These are phyloP conservation scores for Cistogaster globosa DNA, from an alignment of 2,888 invertebrate genomes.

Conservation along the genomic window DNA sequence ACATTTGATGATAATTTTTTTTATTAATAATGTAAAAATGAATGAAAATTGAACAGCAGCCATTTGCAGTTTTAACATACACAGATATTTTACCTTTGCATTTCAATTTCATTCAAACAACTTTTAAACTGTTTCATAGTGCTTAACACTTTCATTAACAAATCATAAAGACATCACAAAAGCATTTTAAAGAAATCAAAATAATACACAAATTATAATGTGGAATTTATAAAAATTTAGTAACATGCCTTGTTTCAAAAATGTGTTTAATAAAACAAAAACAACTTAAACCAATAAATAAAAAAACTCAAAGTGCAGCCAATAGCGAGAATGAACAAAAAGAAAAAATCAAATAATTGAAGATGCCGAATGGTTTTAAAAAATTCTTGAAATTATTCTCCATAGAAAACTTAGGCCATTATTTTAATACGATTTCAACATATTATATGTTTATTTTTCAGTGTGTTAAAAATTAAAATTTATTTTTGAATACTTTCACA, in stretches of 20 bases:
- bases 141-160: constrained; percentile 27
- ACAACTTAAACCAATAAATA: background rate
- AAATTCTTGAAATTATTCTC: background rate
- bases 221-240: constrained; percentile 19
- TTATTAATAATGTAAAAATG: constrained; percentile 20
- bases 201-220: constrained; percentile 17
- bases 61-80: constrained; percentile 43
- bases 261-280: no score
- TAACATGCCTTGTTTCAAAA: constrained; percentile 30
- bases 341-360: background rate
- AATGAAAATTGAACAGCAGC: constrained; percentile 47
- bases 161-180: constrained; percentile 59
- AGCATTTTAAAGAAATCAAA: constrained; percentile 33
- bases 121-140: constrained; percentile 5
- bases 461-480: background rate
- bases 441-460: background rate
- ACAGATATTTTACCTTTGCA: constrained; percentile 11
- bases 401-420: background rate
- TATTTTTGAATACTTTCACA: constrained; percentile 29
- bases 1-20: constrained; percentile 31
- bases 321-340: constrained; percentile 39
- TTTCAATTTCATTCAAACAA: constrained; percentile 48
- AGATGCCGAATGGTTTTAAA: constrained; percentile 61
- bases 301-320: constrained; percentile 50
- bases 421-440: background rate